Conservation (phyloP, 2,113 vertebrate genomes). For the Sciurus niger region DNA sequence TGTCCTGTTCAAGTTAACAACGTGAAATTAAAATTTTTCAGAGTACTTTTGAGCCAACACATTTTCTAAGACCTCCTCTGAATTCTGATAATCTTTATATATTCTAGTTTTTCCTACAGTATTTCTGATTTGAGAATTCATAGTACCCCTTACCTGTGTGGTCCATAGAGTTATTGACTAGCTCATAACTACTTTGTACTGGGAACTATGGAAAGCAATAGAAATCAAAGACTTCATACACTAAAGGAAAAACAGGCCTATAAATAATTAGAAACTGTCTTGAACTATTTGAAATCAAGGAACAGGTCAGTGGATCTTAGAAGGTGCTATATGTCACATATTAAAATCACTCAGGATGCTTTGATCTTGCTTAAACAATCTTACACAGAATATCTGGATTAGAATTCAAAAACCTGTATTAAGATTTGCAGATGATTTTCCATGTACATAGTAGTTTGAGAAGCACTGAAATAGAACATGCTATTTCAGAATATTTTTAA, state of each 20-base stretch:
- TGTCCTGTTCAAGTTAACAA: background rate
- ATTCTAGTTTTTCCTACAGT: background rate
- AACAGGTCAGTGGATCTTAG: background rate
- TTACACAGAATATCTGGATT: background rate
- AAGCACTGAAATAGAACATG: background rate
- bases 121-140: constrained; percentile 18
- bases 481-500: background rate
- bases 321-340: background rate
- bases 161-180: background rate
- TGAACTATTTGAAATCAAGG: constrained; percentile 20
- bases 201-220: background rate
- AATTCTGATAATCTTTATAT: background rate
- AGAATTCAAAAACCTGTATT: background rate
- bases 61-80: background rate
- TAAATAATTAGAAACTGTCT: background rate
- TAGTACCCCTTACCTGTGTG: background rate
- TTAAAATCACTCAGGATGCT: background rate
- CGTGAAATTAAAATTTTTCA: background rate
- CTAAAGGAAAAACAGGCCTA: background rate
- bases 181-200: background rate
- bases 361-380: background rate
- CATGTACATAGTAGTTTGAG: background rate
- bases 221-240: background rate
- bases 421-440: background rate
- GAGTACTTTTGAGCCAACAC: background rate